phyloP scores from a whole-genome alignment of 2,888 invertebrate genomes.

The Meandrusa payeni region DNA sequence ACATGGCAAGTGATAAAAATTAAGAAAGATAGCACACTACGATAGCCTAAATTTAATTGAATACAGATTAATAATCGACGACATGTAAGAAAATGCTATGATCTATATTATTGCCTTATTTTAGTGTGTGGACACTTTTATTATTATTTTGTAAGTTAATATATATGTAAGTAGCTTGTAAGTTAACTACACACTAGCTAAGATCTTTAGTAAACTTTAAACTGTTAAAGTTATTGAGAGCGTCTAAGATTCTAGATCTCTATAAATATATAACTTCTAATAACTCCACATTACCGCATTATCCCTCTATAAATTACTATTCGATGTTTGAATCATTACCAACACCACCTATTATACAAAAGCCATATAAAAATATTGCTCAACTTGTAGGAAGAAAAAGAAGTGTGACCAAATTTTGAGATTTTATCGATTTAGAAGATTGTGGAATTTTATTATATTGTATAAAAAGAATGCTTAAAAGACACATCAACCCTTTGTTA shows the following conservation, averaged over 20 bases:
- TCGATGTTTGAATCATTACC: conserved; percentile 16
- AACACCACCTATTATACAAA: conserved; percentile 8
- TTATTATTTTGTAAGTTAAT: no score
- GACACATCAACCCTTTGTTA: no score
- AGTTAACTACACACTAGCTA: conserved; percentile 12
- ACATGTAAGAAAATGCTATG: conserved; percentile 15
- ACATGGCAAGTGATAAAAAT: neutral
- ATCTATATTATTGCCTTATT: conserved; percentile 18
- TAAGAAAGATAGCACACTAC: neutral
- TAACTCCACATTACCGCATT: conserved; percentile 15
- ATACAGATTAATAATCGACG: conserved; percentile 13
- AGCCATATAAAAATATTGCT: conserved; percentile 19
- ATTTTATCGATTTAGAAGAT: no score
- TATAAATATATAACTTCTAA: conserved; percentile 13
- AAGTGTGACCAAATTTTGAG: neutral
- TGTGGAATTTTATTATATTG: no score
- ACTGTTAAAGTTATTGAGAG: neutral
- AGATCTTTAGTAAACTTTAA: conserved; percentile 9
- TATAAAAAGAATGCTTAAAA: no score
- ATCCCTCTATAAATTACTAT: conserved; percentile 10
- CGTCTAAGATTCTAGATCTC: conserved; percentile 11
- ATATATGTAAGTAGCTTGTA: no score
- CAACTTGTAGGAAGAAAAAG: conserved; percentile 4
- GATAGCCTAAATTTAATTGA: conserved; percentile 1
- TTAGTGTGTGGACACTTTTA: conserved; percentile 15